Evolutionary conservation across 2,797 vertebrate genomes (phyloP), one percentile per base, ranked within the genome.

Genomic region (Capromys pilorides): DNA sequence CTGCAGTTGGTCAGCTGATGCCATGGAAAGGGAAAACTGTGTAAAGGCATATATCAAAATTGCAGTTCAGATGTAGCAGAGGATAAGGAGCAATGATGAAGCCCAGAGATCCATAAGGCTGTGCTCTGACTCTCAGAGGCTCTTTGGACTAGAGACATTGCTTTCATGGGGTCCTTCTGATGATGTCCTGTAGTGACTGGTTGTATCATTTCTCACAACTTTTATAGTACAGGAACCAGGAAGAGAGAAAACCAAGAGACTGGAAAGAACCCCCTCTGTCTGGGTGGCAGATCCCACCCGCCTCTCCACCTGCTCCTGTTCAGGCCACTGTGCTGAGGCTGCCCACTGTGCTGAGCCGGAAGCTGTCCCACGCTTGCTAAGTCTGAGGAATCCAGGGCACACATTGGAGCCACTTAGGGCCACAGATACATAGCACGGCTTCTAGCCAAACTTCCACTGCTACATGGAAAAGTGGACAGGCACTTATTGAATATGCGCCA

Each of bases 221-320:
- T 49, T 28, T 24, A 9, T 14, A 39, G 19, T 54, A 36, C 26
- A 6, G 39, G 64, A 78, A 41, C 10, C 45, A 6, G 33, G 81
- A 77, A 51, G 18, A 31, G 67, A 82, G 67, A 67, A 31, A 61
- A 3, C 18, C 0, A 64, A 31, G 6, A 61, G 62, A 11, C 28
- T 0, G 16, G 31, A 73, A 36, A 61, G 59, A n/a, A 19, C 6
- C 49, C 19, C 28, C 19, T 28, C 3, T 2, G 81, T 83, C 4
- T 12, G 69, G 88, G 88, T 5, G 26, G 39, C 79, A 83, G 85
- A 54, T 45, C 9, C 81, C 31, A 14, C 9, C 66, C 22, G 1
- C 14, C 4, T 16, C 21, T 91, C 51, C 0, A 0, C 41, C 54
- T 1, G 0, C 82, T 90, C 1, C 8, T 1, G 2, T 49, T 59